These are phyloP conservation scores for Mythimna albipuncta DNA, from an alignment of 2,888 invertebrate species.

Conservation along the genomic window DNA sequence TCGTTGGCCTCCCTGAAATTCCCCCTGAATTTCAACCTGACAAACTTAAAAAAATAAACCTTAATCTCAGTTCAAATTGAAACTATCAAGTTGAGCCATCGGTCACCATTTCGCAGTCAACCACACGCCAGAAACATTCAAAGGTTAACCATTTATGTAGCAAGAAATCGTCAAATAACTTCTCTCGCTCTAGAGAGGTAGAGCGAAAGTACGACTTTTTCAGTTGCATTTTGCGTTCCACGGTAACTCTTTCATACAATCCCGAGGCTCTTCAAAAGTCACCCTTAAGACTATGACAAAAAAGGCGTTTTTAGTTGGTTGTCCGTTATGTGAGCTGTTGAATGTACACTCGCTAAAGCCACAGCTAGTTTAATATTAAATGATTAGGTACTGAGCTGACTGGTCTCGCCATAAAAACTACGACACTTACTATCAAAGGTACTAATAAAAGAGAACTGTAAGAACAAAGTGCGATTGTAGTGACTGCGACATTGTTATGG, in stretches of 20 bases:
- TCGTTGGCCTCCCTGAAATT: too few species aligned
- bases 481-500: constrained; percentile 74
- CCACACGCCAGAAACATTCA: too few species aligned
- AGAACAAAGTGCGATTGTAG: constrained; percentile 76
- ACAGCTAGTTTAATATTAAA: constrained; percentile 72
- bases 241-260: too few species aligned
- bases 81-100: too few species aligned
- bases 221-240: too few species aligned
- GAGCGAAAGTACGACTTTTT: too few species aligned
- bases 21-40: too few species aligned
- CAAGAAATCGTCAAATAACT: too few species aligned
- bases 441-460: constrained; percentile 83
- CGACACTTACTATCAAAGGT: constrained; percentile 83
- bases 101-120: too few species aligned
- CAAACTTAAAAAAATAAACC: background rate
- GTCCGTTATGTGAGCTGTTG: background rate
- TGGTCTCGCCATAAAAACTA: constrained; percentile 79
- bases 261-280: background rate
- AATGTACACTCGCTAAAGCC: constrained; percentile 44
- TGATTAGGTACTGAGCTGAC: constrained; percentile 76
- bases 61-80: too few species aligned
- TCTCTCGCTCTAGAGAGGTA: too few species aligned
- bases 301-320: background rate
- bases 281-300: background rate
- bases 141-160: too few species aligned